Percentiles rank a stretch among this genome's conserved stretches.
These are phyloP conservation scores for Rana temporaria DNA, from an alignment of 2,113 vertebrate genomes.

Conservation along the genomic window DNA sequence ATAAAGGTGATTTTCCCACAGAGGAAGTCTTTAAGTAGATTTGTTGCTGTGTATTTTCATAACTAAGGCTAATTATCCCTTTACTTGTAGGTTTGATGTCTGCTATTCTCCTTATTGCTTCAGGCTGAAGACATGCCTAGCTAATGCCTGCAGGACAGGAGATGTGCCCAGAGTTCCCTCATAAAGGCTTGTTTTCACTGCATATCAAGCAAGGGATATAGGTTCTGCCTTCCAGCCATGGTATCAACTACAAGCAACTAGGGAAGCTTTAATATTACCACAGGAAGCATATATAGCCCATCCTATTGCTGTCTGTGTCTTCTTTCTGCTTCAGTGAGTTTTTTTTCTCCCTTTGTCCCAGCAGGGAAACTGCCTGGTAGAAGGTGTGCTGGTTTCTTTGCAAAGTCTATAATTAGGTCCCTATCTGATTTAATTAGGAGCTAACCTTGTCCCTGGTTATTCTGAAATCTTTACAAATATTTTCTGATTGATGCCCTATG, in stretches of 20 bases:
- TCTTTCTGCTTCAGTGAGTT: constrained; percentile 62
- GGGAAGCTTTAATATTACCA: constrained; percentile 60
- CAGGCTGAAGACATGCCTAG: constrained; percentile 45
- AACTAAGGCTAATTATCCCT: constrained; percentile 61
- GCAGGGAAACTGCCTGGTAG: constrained; percentile 62
- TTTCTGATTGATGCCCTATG: constrained; percentile 65
- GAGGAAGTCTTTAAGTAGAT: constrained; percentile 63
- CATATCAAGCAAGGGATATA: constrained; percentile 43
- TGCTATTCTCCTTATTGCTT: constrained; percentile 60
- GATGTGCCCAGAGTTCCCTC: constrained; percentile 36
- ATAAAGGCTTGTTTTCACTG: constrained; percentile 42
- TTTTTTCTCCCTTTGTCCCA: constrained; percentile 56
- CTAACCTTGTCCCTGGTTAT: constrained; percentile 59
- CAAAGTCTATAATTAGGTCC: constrained; percentile 69
- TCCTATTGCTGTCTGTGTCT: constrained; percentile 65
- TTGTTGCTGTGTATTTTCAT: constrained; percentile 61
- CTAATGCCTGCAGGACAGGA: constrained; percentile 60
- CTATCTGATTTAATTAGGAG: constrained; percentile 71
- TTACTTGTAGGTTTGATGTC: constrained; percentile 60
- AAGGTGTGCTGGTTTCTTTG: constrained; percentile 67
- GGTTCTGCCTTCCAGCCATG: constrained; percentile 58
- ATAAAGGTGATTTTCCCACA: constrained; percentile 64
- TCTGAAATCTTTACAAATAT: constrained; percentile 69
- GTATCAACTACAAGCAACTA: constrained; percentile 35
- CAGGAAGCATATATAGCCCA: constrained; percentile 41